Base-by-base conservation (phyloP, 2,113 vertebrate species). In the Boulengeromyrus knoepffleri region DNA sequence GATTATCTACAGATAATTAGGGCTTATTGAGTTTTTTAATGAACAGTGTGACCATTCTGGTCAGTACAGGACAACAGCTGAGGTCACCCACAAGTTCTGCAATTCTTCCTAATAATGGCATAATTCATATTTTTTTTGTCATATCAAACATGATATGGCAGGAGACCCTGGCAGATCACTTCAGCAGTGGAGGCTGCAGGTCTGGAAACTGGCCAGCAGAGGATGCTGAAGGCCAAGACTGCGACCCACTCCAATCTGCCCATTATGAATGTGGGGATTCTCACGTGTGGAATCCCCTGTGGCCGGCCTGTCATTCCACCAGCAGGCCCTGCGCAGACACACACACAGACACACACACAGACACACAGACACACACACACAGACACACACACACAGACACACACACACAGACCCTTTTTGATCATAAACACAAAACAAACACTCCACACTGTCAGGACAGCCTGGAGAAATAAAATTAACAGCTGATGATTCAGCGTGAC, bases 171-270 rank as follows among this genome's bases (percentile, higher is more conserved):
- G 21, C 19, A 84, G 39, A 84, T 47, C 21, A 3, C 19, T 85
- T 4, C 24, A 85, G 10, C 45, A 47, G 83, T 27, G 39, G 12
- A 36, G 27, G 49, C 21, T 27, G 85, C 90, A 19, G 45, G n/a
- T 27, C 5, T 50, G 77, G 70, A 10, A 45, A 7, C 49, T 9
- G 77, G 50, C 85, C 92, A 92, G 90, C 31, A 92, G 92, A 91
- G 88, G 92, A 89, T 27, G 56, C 84, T 84, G 1, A 58, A 92
- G 91, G 90, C 90, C 90, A 89, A 21, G n/a, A 74, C 0, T 84
- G 4, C 8, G 50, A 5, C 5, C 17, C n/a, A 24, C 42, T 53
- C 27, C 24, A 36, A 4, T 47, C 50, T 10, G 42, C 52, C 13
- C 86, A 87, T 9, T 21, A 13, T 42, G 74, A 39, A 36, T 46